phyloP scores from a whole-genome alignment of 2,797 vertebrate species.

The Linurgus olivaceus region DNA sequence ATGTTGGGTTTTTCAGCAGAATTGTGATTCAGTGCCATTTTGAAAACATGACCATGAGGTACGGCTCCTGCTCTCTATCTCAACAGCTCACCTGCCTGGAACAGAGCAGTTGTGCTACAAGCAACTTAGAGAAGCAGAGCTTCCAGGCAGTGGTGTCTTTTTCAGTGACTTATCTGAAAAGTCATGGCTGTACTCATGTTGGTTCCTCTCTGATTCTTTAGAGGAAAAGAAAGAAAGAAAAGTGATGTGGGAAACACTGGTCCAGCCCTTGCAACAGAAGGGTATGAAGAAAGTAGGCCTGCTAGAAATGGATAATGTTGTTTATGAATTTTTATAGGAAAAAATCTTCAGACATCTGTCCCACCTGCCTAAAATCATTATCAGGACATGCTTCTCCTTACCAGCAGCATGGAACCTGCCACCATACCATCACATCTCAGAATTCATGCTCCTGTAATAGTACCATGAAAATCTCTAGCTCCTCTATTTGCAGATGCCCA shows the following conservation, averaged over 20 bases:
- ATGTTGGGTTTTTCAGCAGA: neutral
- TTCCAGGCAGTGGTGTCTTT: neutral
- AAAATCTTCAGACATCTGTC: neutral
- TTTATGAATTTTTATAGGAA: neutral
- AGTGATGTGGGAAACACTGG: neutral
- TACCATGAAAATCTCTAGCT: neutral
- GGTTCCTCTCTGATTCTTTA: neutral
- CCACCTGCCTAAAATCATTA: neutral
- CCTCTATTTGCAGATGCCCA: neutral
- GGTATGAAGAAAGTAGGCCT: neutral
- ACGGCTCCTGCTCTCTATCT: neutral
- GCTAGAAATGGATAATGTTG: neutral
- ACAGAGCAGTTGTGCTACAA: neutral
- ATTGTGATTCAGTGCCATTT: neutral
- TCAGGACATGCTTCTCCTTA: neutral
- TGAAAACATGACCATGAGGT: neutral
- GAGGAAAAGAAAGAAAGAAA: neutral
- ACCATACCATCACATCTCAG: neutral
- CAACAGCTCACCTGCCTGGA: neutral
- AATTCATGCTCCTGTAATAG: neutral
- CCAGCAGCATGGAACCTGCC: neutral
- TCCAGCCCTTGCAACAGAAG: accelerated
- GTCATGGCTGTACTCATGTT: neutral
- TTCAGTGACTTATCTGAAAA: neutral
- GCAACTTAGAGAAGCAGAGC: neutral